Conservation (phyloP, 2,888 invertebrate species). For the Apamea monoglypha region DNA sequence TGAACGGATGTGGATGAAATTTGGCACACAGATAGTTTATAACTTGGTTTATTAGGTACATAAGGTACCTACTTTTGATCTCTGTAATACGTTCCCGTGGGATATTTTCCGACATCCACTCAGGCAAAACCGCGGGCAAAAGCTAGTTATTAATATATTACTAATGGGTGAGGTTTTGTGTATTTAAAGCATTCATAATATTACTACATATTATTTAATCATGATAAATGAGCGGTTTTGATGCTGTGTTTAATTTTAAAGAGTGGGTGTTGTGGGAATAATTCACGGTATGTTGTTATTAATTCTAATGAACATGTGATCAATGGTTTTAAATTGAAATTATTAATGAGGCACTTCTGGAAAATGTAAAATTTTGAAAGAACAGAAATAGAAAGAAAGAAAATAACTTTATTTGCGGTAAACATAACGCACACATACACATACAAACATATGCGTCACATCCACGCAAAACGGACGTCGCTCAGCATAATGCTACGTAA, state of each 20-base stretch:
- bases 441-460: background rate
- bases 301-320: background rate
- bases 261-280: background rate
- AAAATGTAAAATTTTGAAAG: background rate
- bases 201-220: background rate
- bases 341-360: background rate
- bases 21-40: no score
- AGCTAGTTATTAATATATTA: no score
- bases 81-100: no score
- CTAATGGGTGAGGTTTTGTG: background rate
- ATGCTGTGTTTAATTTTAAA: constrained; percentile 4
- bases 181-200: background rate
- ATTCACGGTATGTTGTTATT: background rate
- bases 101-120: no score
- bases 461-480: background rate
- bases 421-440: background rate
- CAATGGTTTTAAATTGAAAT: background rate
- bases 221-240: constrained; percentile 15
- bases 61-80: no score
- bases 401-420: background rate
- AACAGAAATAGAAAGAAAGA: background rate
- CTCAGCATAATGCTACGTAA: background rate
- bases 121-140: no score
- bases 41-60: no score
- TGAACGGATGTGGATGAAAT: no score